Percentiles rank a stretch among this genome's conserved stretches.
Conservation (phyloP, 1,140 invertebrate species). For the Caenorhabditis elegans region DNA sequence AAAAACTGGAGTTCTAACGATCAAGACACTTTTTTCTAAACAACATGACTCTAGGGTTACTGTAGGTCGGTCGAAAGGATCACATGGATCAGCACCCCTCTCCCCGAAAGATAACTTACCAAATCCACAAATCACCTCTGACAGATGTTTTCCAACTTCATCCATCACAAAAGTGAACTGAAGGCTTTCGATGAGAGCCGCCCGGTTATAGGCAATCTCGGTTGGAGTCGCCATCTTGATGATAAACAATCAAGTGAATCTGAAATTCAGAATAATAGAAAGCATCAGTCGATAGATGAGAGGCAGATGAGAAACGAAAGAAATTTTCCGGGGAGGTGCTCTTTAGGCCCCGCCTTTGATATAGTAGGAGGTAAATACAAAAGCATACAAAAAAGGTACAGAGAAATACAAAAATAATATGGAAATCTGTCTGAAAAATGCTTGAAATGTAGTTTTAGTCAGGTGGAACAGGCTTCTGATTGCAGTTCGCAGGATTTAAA, state of each 20-base stretch:
- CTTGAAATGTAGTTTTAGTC: background rate
- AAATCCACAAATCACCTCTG: background rate
- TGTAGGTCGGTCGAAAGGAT: too few species aligned
- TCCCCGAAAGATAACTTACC: too few species aligned
- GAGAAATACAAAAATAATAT: background rate
- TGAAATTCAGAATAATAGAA: background rate
- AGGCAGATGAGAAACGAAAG: background rate
- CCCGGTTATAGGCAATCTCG: background rate
- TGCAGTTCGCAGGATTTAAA: too few species aligned
- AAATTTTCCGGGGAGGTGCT: background rate
- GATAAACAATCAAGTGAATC: background rate
- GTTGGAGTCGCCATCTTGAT: background rate
- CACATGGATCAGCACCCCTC: too few species aligned
- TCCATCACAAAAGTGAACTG: conserved; percentile 1
- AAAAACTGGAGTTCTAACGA: too few species aligned
- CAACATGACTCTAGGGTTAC: too few species aligned
- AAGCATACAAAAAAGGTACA: background rate
- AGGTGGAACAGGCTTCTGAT: too few species aligned
- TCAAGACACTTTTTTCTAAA: too few species aligned
- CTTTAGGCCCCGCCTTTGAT: background rate
- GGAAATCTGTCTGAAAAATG: background rate
- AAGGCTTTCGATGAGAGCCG: background rate
- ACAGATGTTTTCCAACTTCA: background rate
- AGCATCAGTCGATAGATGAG: background rate
- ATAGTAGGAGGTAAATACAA: too few species aligned